A percentile compares a stretch with the other conserved stretches of the same genome.
Conservation (phyloP, 2,113 vertebrate species). For the Myrmecophaga tridactyla region DNA sequence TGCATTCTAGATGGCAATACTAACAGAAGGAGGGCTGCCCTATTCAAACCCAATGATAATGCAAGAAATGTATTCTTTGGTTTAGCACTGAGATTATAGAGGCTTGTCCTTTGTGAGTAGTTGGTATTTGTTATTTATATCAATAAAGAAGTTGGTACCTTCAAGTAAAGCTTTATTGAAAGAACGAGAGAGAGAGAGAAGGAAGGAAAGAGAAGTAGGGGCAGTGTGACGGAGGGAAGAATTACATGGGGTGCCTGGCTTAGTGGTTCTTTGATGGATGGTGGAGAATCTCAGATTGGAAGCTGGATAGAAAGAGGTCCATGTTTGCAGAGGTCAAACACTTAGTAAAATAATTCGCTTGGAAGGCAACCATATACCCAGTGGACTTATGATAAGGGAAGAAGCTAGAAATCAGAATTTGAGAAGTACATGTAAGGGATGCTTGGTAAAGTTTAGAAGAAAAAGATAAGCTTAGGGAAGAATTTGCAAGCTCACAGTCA, state of each 20-base stretch:
- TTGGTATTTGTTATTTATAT: not conserved
- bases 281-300: not conserved
- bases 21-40: too few species aligned
- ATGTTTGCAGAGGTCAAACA: not conserved
- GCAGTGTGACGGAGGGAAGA: not conserved
- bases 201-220: not conserved
- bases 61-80: not conserved
- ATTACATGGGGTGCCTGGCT: not conserved
- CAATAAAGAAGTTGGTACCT: not conserved
- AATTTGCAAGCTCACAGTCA: not conserved
- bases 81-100: not conserved
- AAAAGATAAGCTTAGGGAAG: not conserved
- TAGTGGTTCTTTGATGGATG: not conserved
- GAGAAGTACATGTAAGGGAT: not conserved
- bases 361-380: not conserved
- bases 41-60: rapidly evolving
- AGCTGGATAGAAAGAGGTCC: not conserved
- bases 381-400: not conserved
- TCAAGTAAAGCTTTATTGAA: not conserved
- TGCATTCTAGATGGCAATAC: rapidly evolving
- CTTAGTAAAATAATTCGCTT: not conserved
- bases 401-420: not conserved
- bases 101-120: not conserved
- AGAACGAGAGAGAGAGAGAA: too few species aligned
- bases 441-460: not conserved